Evolutionary conservation across 2,113 vertebrate species (phyloP).

Genomic region (Nycticorax nycticorax): DNA sequence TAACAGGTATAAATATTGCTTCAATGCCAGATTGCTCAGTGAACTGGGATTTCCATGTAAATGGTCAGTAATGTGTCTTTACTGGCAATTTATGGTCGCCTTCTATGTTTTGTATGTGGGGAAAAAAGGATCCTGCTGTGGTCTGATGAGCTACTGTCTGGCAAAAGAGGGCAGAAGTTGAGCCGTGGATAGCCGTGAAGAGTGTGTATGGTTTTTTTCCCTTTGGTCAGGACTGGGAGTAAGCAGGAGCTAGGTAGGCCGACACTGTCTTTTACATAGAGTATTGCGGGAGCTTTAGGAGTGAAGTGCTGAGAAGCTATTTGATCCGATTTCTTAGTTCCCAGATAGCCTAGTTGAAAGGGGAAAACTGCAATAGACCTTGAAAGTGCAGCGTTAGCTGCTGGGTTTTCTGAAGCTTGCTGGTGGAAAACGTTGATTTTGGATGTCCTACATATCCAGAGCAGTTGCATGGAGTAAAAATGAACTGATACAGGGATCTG

Average conservation of each 20-base stretch:
- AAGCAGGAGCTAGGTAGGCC: background rate
- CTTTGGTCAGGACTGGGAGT: background rate
- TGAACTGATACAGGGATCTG: background rate
- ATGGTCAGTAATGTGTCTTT: background rate
- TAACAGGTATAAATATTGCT: background rate
- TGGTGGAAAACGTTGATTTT: background rate
- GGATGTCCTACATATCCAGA: background rate
- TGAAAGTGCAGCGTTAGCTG: background rate
- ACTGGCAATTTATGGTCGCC: background rate
- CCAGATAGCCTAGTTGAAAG: background rate
- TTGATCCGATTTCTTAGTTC: background rate
- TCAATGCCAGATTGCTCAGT: background rate
- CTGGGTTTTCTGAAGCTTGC: background rate
- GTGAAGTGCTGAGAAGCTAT: background rate
- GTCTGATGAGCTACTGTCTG: background rate
- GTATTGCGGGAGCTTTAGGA: background rate
- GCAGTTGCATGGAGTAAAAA: background rate
- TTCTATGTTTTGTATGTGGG: background rate
- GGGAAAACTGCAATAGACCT: background rate
- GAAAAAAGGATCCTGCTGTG: background rate
- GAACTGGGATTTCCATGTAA: background rate
- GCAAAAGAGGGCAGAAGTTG: background rate
- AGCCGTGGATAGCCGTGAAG: background rate
- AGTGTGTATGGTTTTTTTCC: accelerated
- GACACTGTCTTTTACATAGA: background rate